phyloP scores from a whole-genome alignment of 2,797 vertebrate species.

The Pseudochaenichthys georgianus region DNA sequence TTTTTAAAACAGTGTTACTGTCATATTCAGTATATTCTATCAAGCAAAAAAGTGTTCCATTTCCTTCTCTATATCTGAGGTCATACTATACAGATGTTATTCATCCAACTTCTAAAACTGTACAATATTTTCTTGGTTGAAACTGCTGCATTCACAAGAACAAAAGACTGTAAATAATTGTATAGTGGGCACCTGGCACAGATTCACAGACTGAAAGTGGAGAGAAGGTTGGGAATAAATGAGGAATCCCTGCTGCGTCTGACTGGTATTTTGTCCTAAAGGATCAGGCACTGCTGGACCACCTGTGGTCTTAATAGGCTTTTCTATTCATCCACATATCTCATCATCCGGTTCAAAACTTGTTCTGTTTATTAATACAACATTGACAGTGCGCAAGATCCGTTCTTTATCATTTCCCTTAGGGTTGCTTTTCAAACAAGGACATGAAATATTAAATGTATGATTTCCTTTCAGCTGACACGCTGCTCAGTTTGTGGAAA shows the following conservation, averaged over 20 bases:
- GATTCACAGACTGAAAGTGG: conserved; percentile 14
- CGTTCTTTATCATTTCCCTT: conserved; percentile 12
- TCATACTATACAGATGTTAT: not conserved
- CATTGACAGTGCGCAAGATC: not conserved
- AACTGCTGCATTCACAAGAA: not conserved
- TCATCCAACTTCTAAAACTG: conserved; percentile 1
- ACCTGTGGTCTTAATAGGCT: conserved; percentile 51
- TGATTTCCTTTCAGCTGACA: conserved; percentile 13
- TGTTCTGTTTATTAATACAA: conserved; percentile 3
- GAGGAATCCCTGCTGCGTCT: conserved; percentile 41
- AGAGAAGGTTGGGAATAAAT: conserved; percentile 35
- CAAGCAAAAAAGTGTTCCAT: not conserved
- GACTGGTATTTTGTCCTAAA: conserved; percentile 14
- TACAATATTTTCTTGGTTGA: not conserved
- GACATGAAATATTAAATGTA: not conserved
- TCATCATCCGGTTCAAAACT: conserved; percentile 36
- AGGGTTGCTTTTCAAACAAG: conserved; percentile 1
- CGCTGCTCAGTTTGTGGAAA: conserved; percentile 25
- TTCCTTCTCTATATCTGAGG: conserved; percentile 1
- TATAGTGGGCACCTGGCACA: not conserved
- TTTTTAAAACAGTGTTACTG: not conserved
- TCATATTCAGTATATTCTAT: not conserved
- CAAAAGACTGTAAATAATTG: not conserved
- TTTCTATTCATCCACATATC: conserved; percentile 50
- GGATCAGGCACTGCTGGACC: conserved; percentile 42